These are phyloP conservation scores for Hassar affinis DNA, from an alignment of 2,113 vertebrate genomes.

Conservation along the genomic window DNA sequence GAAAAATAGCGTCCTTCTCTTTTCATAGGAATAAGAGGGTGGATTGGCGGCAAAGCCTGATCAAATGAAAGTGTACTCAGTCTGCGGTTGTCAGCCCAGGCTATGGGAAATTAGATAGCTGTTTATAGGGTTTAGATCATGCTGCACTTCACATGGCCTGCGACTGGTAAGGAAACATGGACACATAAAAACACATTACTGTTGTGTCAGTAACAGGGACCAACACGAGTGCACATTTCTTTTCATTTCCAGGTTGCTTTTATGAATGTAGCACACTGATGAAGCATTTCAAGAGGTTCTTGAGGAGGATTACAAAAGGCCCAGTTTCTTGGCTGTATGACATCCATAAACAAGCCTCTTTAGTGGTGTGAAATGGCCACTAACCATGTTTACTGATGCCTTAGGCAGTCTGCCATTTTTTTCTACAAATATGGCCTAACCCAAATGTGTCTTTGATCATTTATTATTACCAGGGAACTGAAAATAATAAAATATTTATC, in stretches of 20 bases:
- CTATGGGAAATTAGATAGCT: constrained; percentile 32
- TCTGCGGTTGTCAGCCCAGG: constrained; percentile 19
- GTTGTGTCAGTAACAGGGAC: neutral
- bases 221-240: neutral
- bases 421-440: neutral
- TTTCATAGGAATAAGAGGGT: constrained; percentile 20
- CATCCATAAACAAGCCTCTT: neutral
- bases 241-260: constrained; percentile 6
- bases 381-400: neutral
- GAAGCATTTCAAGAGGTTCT: neutral
- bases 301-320: neutral
- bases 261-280: neutral
- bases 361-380: neutral
- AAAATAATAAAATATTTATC: constrained; percentile 59
- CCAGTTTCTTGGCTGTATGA: neutral
- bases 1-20: neutral
- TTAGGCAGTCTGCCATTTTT: neutral
- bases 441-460: neutral
- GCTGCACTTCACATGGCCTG: constrained; percentile 24
- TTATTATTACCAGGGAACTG: constrained; percentile 54
- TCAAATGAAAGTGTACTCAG: constrained; percentile 43
- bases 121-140: constrained; percentile 40
- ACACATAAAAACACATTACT: constrained; percentile 24
- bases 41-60: constrained; percentile 26
- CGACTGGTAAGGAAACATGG: constrained; percentile 22